Base-by-base conservation (phyloP, 2,113 vertebrate species). In the Speoplatyrhinus poulsoni region DNA sequence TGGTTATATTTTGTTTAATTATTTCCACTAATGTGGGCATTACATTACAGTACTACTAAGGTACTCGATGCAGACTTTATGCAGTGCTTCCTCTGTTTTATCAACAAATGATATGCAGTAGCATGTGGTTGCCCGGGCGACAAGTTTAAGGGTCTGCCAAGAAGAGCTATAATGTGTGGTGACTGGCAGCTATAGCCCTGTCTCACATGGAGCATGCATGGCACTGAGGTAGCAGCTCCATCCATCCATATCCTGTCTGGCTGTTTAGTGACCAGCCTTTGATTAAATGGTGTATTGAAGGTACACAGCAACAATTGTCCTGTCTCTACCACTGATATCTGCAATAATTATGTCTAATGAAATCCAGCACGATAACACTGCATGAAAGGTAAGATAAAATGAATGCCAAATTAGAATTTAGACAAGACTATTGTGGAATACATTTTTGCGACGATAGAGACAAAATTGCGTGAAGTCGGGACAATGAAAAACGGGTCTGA, bases 51-150 rank as follows among this genome's bases (percentile, higher is more conserved):
- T 36, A 36, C 36, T 41, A 41, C 36, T 41, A 41, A 26, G 19
- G 17, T 33, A 19, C 32, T 17, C 12, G 13, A 15, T 8, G 13
- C 63, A 77, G 69, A 71, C 50, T 62, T 64, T 19, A 60, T 73
- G 50, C 69, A 64, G 78, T 58, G 50, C 67, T 68, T 75, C 78
- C 64, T 77, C 75, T 71, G 73, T 85, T 86, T 79, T 82, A 73
- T 81, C 70, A 73, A 69, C 78, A 61, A 77, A 79, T 73, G 75
- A 73, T 82, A 83, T 76, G 69, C 64, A 68, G 77, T 82, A 70
- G 76, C 82, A 72, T 80, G 77, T 58, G 56, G 84, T 87, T 84
- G 82, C 84, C 85, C 77, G 76, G 87, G 87, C 85, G 79, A 91
- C 70, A 53, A 87, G 83, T 82, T 78, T 82, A 82, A 88, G 69